phyloP scores from a whole-genome alignment of 2,113 vertebrate species.

The Malaclemys terrapin region DNA sequence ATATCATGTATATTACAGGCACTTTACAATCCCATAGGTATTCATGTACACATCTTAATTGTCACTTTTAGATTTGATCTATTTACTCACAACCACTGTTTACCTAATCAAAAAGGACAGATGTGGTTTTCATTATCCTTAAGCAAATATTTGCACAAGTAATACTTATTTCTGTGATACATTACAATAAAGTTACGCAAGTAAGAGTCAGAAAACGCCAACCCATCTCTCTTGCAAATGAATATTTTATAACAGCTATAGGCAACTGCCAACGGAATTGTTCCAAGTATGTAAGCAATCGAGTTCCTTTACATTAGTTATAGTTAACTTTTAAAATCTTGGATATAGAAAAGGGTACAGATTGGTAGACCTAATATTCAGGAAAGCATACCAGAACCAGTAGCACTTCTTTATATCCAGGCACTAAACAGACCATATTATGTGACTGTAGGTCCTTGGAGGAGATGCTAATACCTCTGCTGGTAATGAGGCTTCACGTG shows the following conservation, averaged over 20 bases:
- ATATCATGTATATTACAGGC: background rate
- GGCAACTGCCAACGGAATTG: background rate
- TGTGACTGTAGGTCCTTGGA: background rate
- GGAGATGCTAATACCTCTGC: background rate
- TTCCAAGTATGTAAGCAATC: background rate
- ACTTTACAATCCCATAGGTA: background rate
- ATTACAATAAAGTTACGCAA: background rate
- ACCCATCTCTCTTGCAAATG: background rate
- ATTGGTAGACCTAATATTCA: background rate
- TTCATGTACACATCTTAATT: background rate
- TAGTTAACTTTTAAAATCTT: background rate
- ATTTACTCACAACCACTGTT: background rate
- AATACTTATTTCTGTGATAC: constrained; percentile 14
- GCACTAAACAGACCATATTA: background rate
- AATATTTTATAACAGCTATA: background rate
- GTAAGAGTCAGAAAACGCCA: background rate
- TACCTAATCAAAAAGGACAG: constrained; percentile 40
- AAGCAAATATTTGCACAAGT: constrained; percentile 48
- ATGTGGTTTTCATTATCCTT: constrained; percentile 36
- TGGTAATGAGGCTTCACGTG: background rate
- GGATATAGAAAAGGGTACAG: background rate
- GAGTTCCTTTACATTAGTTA: background rate
- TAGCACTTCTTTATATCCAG: background rate
- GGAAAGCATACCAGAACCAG: background rate
- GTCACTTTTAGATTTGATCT: background rate